phyloP scores from a whole-genome alignment of 2,797 vertebrate species.

The Gymnothorax javanicus region DNA sequence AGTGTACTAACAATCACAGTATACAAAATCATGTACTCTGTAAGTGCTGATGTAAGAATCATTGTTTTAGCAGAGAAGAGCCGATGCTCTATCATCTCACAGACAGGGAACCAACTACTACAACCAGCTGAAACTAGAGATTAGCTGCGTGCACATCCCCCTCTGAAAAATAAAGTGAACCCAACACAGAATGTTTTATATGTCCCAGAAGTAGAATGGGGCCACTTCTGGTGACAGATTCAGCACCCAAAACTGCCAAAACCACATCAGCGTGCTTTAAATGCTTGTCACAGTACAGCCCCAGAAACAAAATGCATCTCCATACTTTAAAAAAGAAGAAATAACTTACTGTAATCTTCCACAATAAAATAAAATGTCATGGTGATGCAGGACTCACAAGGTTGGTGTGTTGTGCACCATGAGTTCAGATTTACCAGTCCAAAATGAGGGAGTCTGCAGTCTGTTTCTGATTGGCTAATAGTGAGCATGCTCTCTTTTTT shows the following conservation, averaged over 20 bases:
- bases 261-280: not conserved
- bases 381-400: not conserved
- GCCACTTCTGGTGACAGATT: slow-evolving; percentile 9
- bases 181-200: slow-evolving; percentile 1
- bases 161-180: not conserved
- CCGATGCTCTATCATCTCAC: no score
- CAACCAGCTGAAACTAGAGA: not conserved
- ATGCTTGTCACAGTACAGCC: not conserved
- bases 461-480: not conserved
- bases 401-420: no score
- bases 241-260: slow-evolving; percentile 2
- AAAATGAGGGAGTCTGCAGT: not conserved
- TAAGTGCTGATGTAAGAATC: no score
- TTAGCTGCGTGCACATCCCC: not conserved
- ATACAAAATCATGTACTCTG: no score
- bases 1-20: no score
- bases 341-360: not conserved
- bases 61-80: no score
- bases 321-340: not conserved
- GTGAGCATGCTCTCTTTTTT: slow-evolving; percentile 13
- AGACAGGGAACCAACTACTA: no score
- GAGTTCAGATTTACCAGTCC: not conserved
- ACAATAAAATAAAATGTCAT: not conserved
- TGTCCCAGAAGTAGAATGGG: not conserved
- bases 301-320: not conserved